Base-by-base conservation (phyloP, 2,797 vertebrate genomes). In the Hoplostethus atlanticus region DNA sequence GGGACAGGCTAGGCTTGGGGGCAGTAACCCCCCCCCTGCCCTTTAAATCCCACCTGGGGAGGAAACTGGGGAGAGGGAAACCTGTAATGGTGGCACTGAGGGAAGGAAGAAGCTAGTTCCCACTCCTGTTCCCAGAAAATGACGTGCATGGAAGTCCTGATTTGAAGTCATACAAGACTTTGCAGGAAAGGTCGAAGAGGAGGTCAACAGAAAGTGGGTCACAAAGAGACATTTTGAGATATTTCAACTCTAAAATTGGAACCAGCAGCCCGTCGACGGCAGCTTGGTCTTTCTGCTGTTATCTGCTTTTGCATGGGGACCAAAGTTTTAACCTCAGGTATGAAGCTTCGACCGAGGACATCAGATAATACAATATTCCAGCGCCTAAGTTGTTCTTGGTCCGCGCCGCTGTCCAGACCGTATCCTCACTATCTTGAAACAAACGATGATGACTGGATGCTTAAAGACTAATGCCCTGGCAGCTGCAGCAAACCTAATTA, bases 11-110 rank as follows among this genome's bases (percentile, higher is more conserved):
- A 68, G 85, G 86, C 86, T 79, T 4, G 73, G 68, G 87, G 87
- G 92, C 85, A 88, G 84, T 86, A 89, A 90, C 76, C 87, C 12
- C 67, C 58, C 46, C 53, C 53, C 61, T 57, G 77, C 79, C 71
- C 75, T 76, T 87, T 68, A 87, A 88, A 88, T 81, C 76, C 83
- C 92, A 85, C 84, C 86, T 84, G 64, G 65, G 80, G 85, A 79
- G 73, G 83, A 84, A 79, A 87, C 79, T 68, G 82, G 77, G 80
- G 87, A 77, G 73, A 56, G 82, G 84, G 48, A 84, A 56, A 76
- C 81, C 71, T 80, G 73, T 84, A 70, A 65, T 71, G 59, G 64
- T 42, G 73, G 75, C 77, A 76, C 75, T 81, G 71, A 79, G 74
- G 77, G 71, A 79, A 83, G 78, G 64, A 67, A 59, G 59, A 67